Evolutionary conservation across 2,888 invertebrate genomes (phyloP).

Genomic region (Epirrita christyi): DNA sequence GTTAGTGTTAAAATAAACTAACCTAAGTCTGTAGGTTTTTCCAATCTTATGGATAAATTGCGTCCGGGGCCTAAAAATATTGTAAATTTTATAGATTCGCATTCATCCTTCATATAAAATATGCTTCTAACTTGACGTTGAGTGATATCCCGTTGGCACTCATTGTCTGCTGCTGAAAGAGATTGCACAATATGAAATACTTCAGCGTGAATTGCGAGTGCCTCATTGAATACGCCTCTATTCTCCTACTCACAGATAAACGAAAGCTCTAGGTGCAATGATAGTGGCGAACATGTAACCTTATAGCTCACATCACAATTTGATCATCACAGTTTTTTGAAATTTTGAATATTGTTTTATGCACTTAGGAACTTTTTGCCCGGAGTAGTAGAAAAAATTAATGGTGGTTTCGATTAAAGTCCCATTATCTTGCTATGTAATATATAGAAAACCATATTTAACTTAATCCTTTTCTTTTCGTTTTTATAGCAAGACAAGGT

Average conservation of each 20-base stretch:
- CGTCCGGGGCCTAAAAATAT: neutral
- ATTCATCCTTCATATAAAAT: conserved; percentile 66
- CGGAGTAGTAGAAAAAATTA: too few relatives aligned
- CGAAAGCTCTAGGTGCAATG: conserved; percentile 7
- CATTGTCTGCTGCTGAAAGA: conserved; percentile 80
- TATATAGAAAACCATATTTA: too few relatives aligned
- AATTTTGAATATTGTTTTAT: too few relatives aligned
- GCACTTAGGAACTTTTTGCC: too few relatives aligned
- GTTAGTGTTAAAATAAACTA: too few relatives aligned
- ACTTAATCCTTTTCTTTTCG: too few relatives aligned
- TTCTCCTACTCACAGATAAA: conserved; percentile 45
- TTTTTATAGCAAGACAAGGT: neutral
- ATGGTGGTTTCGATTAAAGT: too few relatives aligned
- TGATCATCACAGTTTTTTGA: too few relatives aligned
- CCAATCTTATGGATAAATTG: too few relatives aligned
- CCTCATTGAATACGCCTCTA: conserved; percentile 34
- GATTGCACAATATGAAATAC: conserved; percentile 43
- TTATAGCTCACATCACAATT: too few relatives aligned
- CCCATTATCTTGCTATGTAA: too few relatives aligned
- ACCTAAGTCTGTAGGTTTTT: too few relatives aligned
- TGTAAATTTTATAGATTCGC: conserved; percentile 14
- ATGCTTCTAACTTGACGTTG: conserved; percentile 75
- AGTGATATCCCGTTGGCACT: conserved; percentile 71
- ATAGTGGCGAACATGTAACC: conserved; percentile 29
- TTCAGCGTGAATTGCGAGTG: conserved; percentile 28